A percentile compares a stretch with the other conserved stretches of the same genome.
These are phyloP conservation scores for Pterobdella sp. DNA, from an alignment of 2,888 invertebrate species.

Conservation along the genomic window DNA sequence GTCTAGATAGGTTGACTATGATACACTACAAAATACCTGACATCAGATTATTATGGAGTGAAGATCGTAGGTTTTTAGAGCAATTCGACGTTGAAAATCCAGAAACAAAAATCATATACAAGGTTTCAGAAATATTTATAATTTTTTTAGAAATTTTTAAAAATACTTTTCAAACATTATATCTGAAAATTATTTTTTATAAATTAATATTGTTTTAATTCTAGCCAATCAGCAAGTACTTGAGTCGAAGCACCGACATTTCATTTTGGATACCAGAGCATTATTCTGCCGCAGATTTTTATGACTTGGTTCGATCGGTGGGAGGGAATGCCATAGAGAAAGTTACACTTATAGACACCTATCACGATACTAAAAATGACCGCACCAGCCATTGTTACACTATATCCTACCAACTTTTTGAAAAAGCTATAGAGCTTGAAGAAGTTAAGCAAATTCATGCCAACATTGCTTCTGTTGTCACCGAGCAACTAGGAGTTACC, in stretches of 20 bases:
- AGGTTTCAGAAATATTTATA: constrained; percentile 57
- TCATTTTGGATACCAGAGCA: constrained; percentile 86
- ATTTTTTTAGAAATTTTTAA: background rate
- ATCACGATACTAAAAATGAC: constrained; percentile 72
- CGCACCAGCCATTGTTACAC: constrained; percentile 79
- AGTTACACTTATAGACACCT: constrained; percentile 76
- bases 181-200: background rate
- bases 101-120: constrained; percentile 64
- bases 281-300: constrained; percentile 55
- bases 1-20: constrained; percentile 93
- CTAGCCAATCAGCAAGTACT: constrained; percentile 71
- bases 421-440: constrained; percentile 72
- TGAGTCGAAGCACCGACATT: constrained; percentile 80
- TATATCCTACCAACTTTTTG: constrained; percentile 85
- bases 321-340: constrained; percentile 91
- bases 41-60: constrained; percentile 91
- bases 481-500: constrained; percentile 53
- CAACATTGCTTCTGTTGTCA: constrained; percentile 61
- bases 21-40: constrained; percentile 87
- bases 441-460: constrained; percentile 80
- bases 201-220: background rate
- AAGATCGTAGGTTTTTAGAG: constrained; percentile 76
- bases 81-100: constrained; percentile 75
- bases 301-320: constrained; percentile 77
- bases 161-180: background rate